Base-by-base conservation (phyloP, 2,113 vertebrate species). In the Montifringilla adamsi region DNA sequence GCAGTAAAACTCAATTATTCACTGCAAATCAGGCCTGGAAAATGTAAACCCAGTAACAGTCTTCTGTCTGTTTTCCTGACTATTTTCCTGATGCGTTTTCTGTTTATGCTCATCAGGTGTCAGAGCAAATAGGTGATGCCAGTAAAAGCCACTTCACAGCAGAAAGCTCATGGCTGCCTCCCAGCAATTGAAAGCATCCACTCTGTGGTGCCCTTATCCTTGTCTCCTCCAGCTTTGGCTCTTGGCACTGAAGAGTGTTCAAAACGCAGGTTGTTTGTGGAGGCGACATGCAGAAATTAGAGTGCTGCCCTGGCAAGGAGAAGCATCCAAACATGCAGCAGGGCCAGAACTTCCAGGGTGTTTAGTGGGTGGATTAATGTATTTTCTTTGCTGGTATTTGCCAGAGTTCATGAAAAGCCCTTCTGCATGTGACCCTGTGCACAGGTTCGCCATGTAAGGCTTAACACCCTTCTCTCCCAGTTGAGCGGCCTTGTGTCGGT, bases 131-230 rank as follows among this genome's bases (percentile, higher is more conserved):
- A 80, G 69, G 76, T 74, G 68, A 79, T 95, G 96, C 94, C 96
- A 97, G 90, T 88, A 96, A 96, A 94, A 96, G 86, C 89, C 87
- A 86, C 79, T 93, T 95, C 85, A 94, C 52, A 95, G 90, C 12
- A 39, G 76, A 95, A 64, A 90, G 68, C 76, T 93, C 24, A 1
- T 93, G 95, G 93, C 95, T 94, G 92, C 59, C 59, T 92, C 96
- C 69, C 87, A 91, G 93, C 69, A 86, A 9, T 47, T 88, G 84
- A 96, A 89, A 72, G 87, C 78, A 89, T 55, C 62, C 49, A 47
- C 88, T 96, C 95, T 95, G 84, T 95, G 76, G 73, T 84, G 59
- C 82, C 78, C 87, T 96, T 96, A 95, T 79, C 78, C 92, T 95
- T 94, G 96, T 92, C 72, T 94, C 82, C 78, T 95, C 63, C 70